Evolutionary conservation across 2,113 vertebrate genomes (phyloP), one percentile per base, ranked within the genome.

Genomic region (Phyllostomus discolor): DNA sequence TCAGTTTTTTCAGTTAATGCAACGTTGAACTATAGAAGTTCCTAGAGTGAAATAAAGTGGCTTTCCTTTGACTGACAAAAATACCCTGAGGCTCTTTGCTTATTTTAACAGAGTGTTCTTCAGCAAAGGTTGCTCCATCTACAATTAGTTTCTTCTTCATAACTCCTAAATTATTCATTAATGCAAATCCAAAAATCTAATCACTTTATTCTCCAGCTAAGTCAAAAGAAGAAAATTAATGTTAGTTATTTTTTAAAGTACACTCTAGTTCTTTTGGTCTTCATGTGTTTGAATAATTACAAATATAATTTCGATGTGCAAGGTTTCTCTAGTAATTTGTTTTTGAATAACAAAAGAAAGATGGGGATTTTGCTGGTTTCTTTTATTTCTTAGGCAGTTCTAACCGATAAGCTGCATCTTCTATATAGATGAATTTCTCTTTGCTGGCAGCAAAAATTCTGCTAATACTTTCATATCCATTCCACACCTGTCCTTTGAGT

Each of bases 111-210:
- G 22, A 82, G 57, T 54, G 48, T 79, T 97, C 43, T 93, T 94
- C 41, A 95, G 87, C 70, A 84, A 67, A 94, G 33, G 26, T 91
- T 87, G 54, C 70, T 94, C 69, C 50, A 89, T 90, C 96, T 95
- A 96, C 88, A 95, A 90, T 97, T 95, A 97, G 78, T 91, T 83
- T 96, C 95, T 97, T 95, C 76, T 84, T 81, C 66, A 67, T 78
- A 81, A 84, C 79, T 92, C 52, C 75, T 94, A 97, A 97, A 97
- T 97, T 96, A 97, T 97, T 98, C 97, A 97, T 97, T 96, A 97
- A 96, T 94, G 93, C 94, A 97, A 94, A 96, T 94, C 78, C 73
- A 96, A 89, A 94, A 96, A 91, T 95, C 94, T 96, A 96, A 96
- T 96, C 94, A 96, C 79, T 96, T 94, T 84, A 80, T 89, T 97